Evolutionary conservation across 92 coral and sea anemone genomes (phyloP), one percentile per base, ranked within the genome.

Genomic region (Epizoanthus illoricatus): DNA sequence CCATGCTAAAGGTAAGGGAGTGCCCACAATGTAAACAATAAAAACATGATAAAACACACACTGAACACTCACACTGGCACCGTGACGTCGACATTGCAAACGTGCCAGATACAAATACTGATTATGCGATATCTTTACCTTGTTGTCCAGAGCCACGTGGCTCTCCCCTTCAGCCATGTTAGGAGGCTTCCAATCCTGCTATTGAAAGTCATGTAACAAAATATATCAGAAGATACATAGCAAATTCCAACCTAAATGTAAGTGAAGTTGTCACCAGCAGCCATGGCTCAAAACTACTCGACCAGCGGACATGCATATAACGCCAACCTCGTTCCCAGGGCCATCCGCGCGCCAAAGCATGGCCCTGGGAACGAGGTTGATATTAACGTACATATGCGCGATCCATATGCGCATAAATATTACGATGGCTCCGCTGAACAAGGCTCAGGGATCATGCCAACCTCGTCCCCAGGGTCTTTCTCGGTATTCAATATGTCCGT

Each of bases 101-200:
- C 18, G 54, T n/a, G 65, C 39, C 7, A 23, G 23, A 57, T 56
- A 18, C 17, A 16, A 39, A 52, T 49, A 49, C 13, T 8, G 15
- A 49, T 49, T 49, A 49, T 49, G 56, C 9, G 2, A 49, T 52
- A 52, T 21, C 36, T 28, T 56, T 90, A 95, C 98, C 98, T 95
- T 87, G 86, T 73, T n/a, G 89, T 74, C 49, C 90, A 80, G 4
- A 89, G 84, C 68, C 86, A 93, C 65, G 92, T 88, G 83, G 87
- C 64, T 67, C 95, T 91, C 84, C 96, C 94, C 86, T 87, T 95
- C 41, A 89, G 65, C 98, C 98, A 95, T 93, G 94, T 76, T 66
- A 75, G 47, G 20, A 89, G 76, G 86, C 84, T 88, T 74, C 84
- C 89, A 47, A 85, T 13, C 49, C 76, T 80, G 66, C 87, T 76